Base-by-base conservation (phyloP, 2,888 invertebrate species). In the Drosophila lutescens region DNA sequence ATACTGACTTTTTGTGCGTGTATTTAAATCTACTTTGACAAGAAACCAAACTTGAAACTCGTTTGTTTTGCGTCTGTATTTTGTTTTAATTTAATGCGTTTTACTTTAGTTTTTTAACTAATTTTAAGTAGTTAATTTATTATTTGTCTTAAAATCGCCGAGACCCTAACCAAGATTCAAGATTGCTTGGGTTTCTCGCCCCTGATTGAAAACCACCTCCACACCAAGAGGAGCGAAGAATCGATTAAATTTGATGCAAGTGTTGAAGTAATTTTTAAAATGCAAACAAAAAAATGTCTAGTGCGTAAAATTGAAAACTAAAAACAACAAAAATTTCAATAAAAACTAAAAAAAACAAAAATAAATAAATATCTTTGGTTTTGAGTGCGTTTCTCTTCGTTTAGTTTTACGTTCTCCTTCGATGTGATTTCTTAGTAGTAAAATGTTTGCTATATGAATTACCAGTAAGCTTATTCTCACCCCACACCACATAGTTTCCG, bases 51-150 rank as follows among this genome's bases (percentile, higher is more conserved):
- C 69, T 55, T 50, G 69, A 44, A 74, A 62, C 56, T 74, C 72
- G 73, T 77, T 79, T 77, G 79, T 80, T 77, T 79, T 81, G 79
- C 73, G 67, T 79, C 78, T 85, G 85, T 77, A 77, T 73, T 80
- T 86, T 81, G 78, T 85, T 79, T 78, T 80, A 80, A 72, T 79
- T 80, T 84, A 73, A 75, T 73, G 65, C 68, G 70, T 80, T 74
- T 81, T 76, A 79, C 65, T 78, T 79, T 79, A 79, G 77, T 76
- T 88, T 78, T 79, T 90, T 89, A 84, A 84, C 87, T 90, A 89
- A 88, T 90, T 87, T 87, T 90, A 90, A 90, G 90, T 90, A 90
- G 90, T 86, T 90, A 90, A 90, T 87, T 90, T 90, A 89, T 90
- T 89, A 74, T 79, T 86, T 88, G 77, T 80, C 69, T 71, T 70